Conservation (phyloP, 2,113 vertebrate genomes). For the Caloenas nicobarica region DNA sequence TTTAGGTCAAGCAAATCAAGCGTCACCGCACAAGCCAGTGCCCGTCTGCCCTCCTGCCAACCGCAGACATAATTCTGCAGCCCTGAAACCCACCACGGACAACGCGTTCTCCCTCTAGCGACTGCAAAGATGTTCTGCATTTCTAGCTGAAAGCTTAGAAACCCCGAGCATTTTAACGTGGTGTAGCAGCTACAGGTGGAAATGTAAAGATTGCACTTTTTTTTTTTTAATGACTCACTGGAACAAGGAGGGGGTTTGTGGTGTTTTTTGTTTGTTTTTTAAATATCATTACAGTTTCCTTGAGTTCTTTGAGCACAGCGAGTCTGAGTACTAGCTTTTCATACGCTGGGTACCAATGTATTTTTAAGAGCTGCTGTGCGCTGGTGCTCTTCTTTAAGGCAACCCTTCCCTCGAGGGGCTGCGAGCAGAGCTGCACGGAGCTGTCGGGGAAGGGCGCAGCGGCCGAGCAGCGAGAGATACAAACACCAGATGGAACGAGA, state of each 20-base stretch:
- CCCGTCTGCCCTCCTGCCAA: neutral
- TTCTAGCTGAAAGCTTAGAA: neutral
- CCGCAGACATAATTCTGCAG: neutral
- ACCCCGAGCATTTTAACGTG: neutral
- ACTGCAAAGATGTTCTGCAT: neutral
- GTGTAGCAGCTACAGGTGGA: neutral
- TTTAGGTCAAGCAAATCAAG: slow-evolving; percentile 55
- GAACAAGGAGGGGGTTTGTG: neutral
- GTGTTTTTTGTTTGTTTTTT: neutral
- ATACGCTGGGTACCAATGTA: neutral
- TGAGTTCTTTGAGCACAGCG: neutral
- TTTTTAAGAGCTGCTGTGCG: neutral
- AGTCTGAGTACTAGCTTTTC: neutral
- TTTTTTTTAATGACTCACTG: neutral
- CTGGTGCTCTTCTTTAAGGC: neutral
- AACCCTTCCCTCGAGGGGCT: neutral
- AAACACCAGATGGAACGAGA: neutral
- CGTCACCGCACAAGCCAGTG: neutral
- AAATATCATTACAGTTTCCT: neutral
- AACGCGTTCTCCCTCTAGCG: neutral
- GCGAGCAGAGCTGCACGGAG: neutral
- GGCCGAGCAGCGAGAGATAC: neutral
- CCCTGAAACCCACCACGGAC: neutral
- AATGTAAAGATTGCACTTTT: neutral
- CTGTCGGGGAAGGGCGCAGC: neutral